Evolutionary conservation across 2,888 invertebrate genomes (phyloP), one percentile per base, ranked within the genome.

Genomic region (Sinhomidia bicolor): DNA sequence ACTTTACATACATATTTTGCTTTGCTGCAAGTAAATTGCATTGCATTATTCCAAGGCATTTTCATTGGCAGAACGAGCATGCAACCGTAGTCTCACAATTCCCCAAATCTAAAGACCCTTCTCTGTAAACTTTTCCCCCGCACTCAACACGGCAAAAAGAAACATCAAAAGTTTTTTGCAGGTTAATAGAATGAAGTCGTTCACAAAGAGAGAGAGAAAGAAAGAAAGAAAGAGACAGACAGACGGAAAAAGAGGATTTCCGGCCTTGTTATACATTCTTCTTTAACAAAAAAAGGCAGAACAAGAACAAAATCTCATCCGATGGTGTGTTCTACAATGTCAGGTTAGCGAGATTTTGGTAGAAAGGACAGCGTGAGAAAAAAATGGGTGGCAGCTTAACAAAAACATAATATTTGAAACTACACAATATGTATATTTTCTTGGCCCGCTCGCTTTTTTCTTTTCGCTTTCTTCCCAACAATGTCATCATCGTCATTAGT

Each of bases 311-410:
- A 14, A 47, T 47, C 47, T 47, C 14, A n/a, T n/a, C n/a, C n/a
- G n/a, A n/a, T 47, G 9, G 4, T 10, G 47, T 47, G 10, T 47
- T 5, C n/a, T 10, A 10, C 5, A 1, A 14, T 47, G 47, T 47
- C 47, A 14, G 47, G 47, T 14, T 47, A 60, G 54, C 54, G n/a
- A 54, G 54, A 54, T 54, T 60, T 60, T 60, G 10, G 62, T 32
- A 65, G 51, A 17, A 54, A 54, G 54, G 54, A 78, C 78, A 78
- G 78, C 78, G 78, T 78, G 78, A 51, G 78, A 78, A 54, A 78
- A 78, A 9, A 68, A 54, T 32, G 54, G 23, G 14, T 9, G 44
- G 65, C 14, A 44, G 20, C 7, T 17, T 68, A 6, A 29, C 3
- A 1, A 7, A 14, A n/a, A n/a, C 32, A 68, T 32, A 68, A 17